Base-by-base conservation (phyloP, 2,797 vertebrate species). In the Sus cebifrons region DNA sequence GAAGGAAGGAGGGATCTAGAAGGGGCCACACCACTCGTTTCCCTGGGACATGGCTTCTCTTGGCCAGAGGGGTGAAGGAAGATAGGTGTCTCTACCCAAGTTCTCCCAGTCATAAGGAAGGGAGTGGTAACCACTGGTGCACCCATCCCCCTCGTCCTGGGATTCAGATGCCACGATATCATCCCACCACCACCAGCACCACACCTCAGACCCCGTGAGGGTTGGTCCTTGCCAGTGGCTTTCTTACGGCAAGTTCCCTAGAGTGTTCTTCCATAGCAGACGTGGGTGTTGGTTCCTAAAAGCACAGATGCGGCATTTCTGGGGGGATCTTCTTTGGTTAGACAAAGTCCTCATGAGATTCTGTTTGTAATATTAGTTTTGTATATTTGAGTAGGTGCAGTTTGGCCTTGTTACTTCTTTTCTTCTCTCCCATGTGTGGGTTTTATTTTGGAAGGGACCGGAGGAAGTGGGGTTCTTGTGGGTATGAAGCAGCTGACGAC, bases 291-390 rank as follows among this genome's bases (percentile, higher is more conserved):
- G 40, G n/a, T 89, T 81, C 20, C 74, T 86, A 94, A 95, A 97
- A 89, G 21, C 52, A 96, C 29, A 84, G 81, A 68, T 27, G 65
- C 58, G 13, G 20, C 62, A 49, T 97, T 95, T 94, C 40, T 73
- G 29, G 20, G 44, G 17, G 23, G 65, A 17, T 75, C 40, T 82
- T 54, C 70, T 78, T 94, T 90, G 58, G 75, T 79, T 85, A 93
- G 54, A 91, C 40, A 89, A 96, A 94, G 54, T 18, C 40, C 25
- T 13, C 10, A 52, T 83, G 56, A 74, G 74, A 79, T 70, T 70
- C 58, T 95, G n/a, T 81, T 12, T 89, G 93, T 94, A 65, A 32
- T 85, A 73, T 84, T 93, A 86, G n/a, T 94, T 90, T 90, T 86
- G 29, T 13, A 15, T 36, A 79, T 92, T 64, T 97, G 17, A 91